Percentiles rank a stretch among this genome's conserved stretches.
phyloP scores from a whole-genome alignment of 2,797 vertebrate genomes.

The Leptoclinus maculatus region DNA sequence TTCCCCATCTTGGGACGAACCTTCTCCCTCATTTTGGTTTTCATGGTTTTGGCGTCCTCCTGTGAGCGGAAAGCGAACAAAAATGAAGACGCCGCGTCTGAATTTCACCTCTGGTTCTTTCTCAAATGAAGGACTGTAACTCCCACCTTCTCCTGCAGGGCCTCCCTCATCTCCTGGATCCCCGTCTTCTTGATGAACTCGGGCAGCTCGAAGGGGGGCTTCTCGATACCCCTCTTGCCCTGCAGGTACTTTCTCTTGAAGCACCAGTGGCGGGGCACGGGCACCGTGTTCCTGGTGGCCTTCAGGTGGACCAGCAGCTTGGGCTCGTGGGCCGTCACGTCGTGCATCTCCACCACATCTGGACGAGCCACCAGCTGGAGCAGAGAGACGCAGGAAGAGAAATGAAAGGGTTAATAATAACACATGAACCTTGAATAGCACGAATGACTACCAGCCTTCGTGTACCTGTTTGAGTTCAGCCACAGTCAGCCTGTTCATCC shows the following conservation, averaged over 20 bases:
- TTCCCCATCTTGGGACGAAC: constrained; percentile 97
- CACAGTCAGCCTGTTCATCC: constrained; percentile 95
- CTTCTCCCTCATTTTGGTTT: constrained; percentile 97
- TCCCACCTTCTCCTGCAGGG: constrained; percentile 94
- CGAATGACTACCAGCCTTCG: too few relatives aligned
- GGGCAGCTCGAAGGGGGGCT: constrained; percentile 94
- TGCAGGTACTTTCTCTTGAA: constrained; percentile 97
- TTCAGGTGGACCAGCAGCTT: constrained; percentile 96
- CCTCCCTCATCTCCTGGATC: constrained; percentile 98
- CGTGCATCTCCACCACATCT: constrained; percentile 97
- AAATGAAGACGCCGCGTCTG: rapidly evolving
- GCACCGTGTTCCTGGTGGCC: constrained; percentile 95
- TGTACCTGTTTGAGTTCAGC: constrained; percentile 95
- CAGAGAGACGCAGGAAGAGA: too few relatives aligned
- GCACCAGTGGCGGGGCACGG: constrained; percentile 96
- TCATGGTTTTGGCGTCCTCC: constrained; percentile 97
- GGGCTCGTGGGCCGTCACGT: constrained; percentile 94
- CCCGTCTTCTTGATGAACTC: constrained; percentile 96
- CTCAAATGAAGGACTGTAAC: rapidly evolving
- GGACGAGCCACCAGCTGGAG: constrained; percentile 91
- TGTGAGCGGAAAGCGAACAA: constrained; percentile 39
- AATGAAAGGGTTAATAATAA: too few relatives aligned
- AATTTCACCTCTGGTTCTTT: not conserved
- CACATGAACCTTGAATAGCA: not conserved
- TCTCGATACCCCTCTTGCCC: constrained; percentile 97